Evolutionary conservation across 2,888 invertebrate species (phyloP).

Genomic region (Tolmerus cingulatus): DNA sequence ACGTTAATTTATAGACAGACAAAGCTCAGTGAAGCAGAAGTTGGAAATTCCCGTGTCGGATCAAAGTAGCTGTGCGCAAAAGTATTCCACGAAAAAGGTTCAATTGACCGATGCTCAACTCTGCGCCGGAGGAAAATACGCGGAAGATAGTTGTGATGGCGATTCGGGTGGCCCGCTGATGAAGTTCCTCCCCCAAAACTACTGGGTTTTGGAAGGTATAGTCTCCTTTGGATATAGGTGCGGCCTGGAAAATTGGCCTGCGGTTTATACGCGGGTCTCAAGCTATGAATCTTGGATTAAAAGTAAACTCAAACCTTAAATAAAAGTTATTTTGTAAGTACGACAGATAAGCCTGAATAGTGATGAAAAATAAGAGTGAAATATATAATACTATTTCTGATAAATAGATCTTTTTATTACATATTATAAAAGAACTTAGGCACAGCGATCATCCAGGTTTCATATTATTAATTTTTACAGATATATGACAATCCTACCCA

Average conservation of each 20-base stretch:
- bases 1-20: constrained; percentile 51
- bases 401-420: background rate
- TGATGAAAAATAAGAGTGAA: background rate
- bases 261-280: constrained; percentile 72
- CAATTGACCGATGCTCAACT: constrained; percentile 64
- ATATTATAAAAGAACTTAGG: background rate
- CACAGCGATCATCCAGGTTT: background rate
- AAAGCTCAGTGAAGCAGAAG: constrained; percentile 68
- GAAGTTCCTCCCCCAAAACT: constrained; percentile 63
- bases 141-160: constrained; percentile 76
- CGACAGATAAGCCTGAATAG: background rate
- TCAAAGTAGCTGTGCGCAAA: constrained; percentile 63
- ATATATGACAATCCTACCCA: background rate
- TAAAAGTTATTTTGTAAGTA: background rate
- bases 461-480: background rate
- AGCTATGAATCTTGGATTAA: constrained; percentile 67
- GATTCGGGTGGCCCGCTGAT: constrained; percentile 83
- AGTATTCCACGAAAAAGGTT: constrained; percentile 55
- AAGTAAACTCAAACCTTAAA: background rate
- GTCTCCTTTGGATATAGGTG: constrained; percentile 75
- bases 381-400: background rate
- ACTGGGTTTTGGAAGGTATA: constrained; percentile 70
- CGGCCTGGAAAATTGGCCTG: constrained; percentile 71
- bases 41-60: constrained; percentile 65
- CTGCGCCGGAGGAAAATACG: constrained; percentile 74